A percentile compares a stretch with the other conserved stretches of the same genome.
Evolutionary conservation across 2,113 vertebrate genomes (phyloP).

Genomic region (Triplophysa rosa): DNA sequence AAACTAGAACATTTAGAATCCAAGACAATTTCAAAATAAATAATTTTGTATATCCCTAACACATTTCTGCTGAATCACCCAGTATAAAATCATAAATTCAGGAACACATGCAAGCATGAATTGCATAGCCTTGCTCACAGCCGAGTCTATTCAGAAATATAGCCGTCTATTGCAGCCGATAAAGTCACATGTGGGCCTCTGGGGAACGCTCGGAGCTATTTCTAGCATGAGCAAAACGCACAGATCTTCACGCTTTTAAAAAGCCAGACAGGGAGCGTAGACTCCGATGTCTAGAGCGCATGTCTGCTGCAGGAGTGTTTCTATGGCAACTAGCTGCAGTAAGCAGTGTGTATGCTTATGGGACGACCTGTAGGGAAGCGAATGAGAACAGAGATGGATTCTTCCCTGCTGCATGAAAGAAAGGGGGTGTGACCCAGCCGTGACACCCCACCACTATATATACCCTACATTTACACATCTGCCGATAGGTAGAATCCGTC

Average conservation of each 20-base stretch:
- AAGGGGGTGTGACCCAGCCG: constrained; percentile 40
- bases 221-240: constrained; percentile 31
- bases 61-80: not conserved
- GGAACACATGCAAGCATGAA: too few species aligned
- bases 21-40: not conserved
- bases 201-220: constrained; percentile 45
- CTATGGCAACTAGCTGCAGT: constrained; percentile 53
- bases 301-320: constrained; percentile 43
- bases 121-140: too few species aligned
- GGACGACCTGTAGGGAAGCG: constrained; percentile 13
- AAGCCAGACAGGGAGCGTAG: constrained; percentile 24
- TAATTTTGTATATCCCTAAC: not conserved
- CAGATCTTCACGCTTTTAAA: constrained; percentile 34
- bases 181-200: constrained; percentile 38
- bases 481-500: not conserved
- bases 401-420: constrained; percentile 31
- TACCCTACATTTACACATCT: constrained; percentile 10
- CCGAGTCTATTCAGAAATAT: not conserved
- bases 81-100: not conserved
- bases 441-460: constrained; percentile 28
- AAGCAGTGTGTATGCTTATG: constrained; percentile 12
- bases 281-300: constrained; percentile 30
- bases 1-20: too few species aligned
- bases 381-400: constrained; percentile 19
- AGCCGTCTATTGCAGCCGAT: constrained; percentile 28